Evolutionary conservation across 2,113 vertebrate genomes (phyloP).

Genomic region (Corydoras sp.): DNA sequence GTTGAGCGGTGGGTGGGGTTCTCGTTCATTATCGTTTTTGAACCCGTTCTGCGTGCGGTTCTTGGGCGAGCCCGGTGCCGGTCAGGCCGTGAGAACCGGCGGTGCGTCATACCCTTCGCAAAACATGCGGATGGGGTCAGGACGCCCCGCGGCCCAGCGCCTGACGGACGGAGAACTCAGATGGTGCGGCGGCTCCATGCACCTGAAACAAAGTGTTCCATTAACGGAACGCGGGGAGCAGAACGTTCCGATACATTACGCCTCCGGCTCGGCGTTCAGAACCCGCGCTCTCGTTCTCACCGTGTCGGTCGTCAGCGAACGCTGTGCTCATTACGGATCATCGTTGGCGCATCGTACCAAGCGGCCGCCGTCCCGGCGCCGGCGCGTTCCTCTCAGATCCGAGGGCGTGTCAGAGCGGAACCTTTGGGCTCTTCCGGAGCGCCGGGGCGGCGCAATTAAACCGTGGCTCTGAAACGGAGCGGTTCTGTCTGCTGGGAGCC

Average conservation of each 20-base stretch:
- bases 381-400: neutral
- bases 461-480: constrained; percentile 51
- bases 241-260: constrained; percentile 3
- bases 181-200: neutral
- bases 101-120: constrained; percentile 3
- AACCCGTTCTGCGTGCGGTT: neutral
- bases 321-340: constrained; percentile 17
- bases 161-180: neutral
- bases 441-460: constrained; percentile 61
- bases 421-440: constrained; percentile 36
- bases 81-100: constrained; percentile 11
- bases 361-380: constrained; percentile 14
- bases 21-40: constrained; percentile 3
- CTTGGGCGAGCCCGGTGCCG: constrained; percentile 17
- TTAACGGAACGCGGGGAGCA: neutral
- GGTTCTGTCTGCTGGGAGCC: constrained; percentile 45
- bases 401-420: constrained; percentile 49
- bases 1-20: neutral
- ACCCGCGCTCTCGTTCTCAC: neutral
- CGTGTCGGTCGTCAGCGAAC: constrained; percentile 1
- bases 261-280: neutral
- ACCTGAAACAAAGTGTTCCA: constrained; percentile 10
- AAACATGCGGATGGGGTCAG: constrained; percentile 10
- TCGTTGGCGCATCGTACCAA: constrained; percentile 7
- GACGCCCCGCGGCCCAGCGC: neutral